These are phyloP conservation scores for Campoletis raptor DNA, from an alignment of 2,888 invertebrate species.

Conservation along the genomic window DNA sequence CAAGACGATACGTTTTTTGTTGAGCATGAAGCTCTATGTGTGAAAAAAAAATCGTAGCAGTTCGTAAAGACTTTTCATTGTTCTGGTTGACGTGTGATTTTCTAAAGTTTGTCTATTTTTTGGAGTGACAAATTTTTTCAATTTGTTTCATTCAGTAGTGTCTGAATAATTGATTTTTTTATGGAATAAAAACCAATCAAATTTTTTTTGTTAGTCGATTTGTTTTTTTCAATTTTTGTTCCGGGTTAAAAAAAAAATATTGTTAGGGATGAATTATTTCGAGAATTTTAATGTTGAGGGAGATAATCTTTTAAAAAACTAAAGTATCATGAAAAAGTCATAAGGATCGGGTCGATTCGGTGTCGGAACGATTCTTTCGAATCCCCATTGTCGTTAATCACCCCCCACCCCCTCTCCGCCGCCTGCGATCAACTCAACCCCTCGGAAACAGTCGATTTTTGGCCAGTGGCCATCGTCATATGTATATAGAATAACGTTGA, in stretches of 20 bases:
- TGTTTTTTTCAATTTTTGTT: conserved; percentile 1
- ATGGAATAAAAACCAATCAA: background rate
- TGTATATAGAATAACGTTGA: conserved; percentile 9
- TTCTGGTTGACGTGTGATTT: background rate
- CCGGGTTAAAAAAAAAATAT: background rate
- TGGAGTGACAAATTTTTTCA: background rate
- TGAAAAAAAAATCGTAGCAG: conserved; percentile 19
- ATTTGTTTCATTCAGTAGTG: background rate
- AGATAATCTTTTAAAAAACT: conserved; percentile 3
- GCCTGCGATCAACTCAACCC: background rate
- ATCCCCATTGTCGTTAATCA: conserved; percentile 54
- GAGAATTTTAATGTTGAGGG: background rate
- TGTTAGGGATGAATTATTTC: background rate
- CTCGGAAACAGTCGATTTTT: conserved; percentile 27
- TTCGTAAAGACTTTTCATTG: background rate
- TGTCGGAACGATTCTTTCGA: conserved; percentile 37
- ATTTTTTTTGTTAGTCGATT: background rate
- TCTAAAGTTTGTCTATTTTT: background rate
- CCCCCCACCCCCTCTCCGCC: background rate
- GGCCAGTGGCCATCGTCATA: conserved; percentile 35
- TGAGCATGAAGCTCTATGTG: conserved; percentile 16
- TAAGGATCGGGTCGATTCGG: conserved; percentile 30
- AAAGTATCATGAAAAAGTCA: conserved; percentile 31
- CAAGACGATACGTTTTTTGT: conserved; percentile 29
- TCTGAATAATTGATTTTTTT: background rate